phyloP scores from a whole-genome alignment of 2,888 invertebrate species.

The Tenthredo amoena region DNA sequence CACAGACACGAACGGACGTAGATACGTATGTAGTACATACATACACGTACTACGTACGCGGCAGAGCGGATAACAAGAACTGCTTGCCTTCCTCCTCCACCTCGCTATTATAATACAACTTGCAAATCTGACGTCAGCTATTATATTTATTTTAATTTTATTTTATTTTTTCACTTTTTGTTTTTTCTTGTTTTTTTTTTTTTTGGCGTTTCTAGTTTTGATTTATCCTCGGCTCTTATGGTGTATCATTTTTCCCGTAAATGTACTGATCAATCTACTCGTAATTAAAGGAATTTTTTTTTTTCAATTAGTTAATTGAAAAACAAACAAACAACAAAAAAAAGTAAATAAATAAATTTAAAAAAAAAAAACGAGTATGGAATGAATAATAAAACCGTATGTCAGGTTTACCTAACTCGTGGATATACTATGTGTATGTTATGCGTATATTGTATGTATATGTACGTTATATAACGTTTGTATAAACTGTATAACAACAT shows the following conservation, averaged over 20 bases:
- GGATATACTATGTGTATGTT: not conserved
- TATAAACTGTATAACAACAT: not conserved
- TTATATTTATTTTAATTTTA: not conserved
- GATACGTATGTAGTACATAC: not conserved
- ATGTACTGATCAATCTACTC: not conserved
- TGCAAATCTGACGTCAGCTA: slow-evolving; percentile 1
- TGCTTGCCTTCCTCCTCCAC: not conserved
- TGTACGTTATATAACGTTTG: not conserved
- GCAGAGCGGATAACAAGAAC: slow-evolving; percentile 38
- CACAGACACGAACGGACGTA: slow-evolving; percentile 59
- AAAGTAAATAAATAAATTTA: no score
- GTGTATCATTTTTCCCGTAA: not conserved
- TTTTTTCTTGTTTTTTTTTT: not conserved
- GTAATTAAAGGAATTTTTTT: no score
- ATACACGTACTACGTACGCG: not conserved
- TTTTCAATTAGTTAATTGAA: no score
- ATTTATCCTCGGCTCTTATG: not conserved
- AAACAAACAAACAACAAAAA: no score
- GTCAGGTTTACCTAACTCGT: not conserved
- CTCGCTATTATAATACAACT: not conserved
- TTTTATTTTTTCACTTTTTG: not conserved
- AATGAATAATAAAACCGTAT: not conserved
- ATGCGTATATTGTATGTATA: not conserved
- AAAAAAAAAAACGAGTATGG: not conserved
- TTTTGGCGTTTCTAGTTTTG: not conserved